Base-by-base conservation (phyloP, 2,113 vertebrate genomes). In the Lepisosteus oculatus region DNA sequence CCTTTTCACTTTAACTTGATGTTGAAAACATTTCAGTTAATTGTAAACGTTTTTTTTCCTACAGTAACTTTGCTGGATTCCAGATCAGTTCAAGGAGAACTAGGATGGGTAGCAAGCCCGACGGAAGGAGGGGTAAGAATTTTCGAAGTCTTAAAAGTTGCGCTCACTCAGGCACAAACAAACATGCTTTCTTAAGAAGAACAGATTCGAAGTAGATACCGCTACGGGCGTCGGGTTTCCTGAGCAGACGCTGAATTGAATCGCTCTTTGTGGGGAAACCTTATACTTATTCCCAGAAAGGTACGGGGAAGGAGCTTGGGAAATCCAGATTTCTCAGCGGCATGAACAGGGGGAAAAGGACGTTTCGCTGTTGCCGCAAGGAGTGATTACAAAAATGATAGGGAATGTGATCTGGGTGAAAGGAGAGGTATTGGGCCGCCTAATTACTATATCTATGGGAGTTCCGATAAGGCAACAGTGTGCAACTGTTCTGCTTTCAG, bases 51-150 rank as follows among this genome's bases (percentile, higher is more conserved):
- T 86, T 84, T 87, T 79, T 57, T 3, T 77, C 80, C 83, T 76
- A 72, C 92, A 99, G 96, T 99, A 90, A 98, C 96, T 77, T 89
- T 99, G 83, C 80, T 99, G 95, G 97, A 99, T 90, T 99, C 97
- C 89, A 94, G 95, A 89, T 93, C 96, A 1, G 97, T 98, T 61
- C 95, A 97, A 86, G 96, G 96, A 79, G 97, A 99, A 62, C 93
- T 99, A 83, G 96, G 95, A 80, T 99, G 97, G 97, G 96, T 97
- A 85, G 96, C 97, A 3, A 97, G 94, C 76, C 97, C 97, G 17
- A 87, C 96, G 79, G 97, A 99, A 96, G 96, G 95, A 96, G 97
- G 97, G 94, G 96, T 98, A 90, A 95, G 96, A 97, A 70, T 80
- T 54, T 68, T 72, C 54, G 61, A 68, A 78, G 15, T n/a, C 41